Percentiles rank a stretch among this genome's conserved stretches.
These are phyloP conservation scores for Eugnorisma glareosa DNA, from an alignment of 2,888 invertebrate species.

Conservation along the genomic window DNA sequence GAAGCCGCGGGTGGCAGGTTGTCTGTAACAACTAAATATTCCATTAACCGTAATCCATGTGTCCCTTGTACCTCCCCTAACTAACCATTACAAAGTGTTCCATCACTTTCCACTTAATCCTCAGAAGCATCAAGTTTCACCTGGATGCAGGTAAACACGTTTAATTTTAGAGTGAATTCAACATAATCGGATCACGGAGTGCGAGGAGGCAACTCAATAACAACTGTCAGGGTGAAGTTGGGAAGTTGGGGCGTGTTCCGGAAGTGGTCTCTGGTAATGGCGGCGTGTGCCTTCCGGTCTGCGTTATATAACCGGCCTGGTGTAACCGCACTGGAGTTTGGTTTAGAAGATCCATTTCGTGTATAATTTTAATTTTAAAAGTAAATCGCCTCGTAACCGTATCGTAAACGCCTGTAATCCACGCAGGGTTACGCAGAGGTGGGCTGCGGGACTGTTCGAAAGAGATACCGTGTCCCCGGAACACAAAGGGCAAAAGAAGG, in stretches of 20 bases:
- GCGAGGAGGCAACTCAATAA: slow-evolving; percentile 64
- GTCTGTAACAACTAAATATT: background rate
- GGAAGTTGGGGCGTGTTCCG: slow-evolving; percentile 65
- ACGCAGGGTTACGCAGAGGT: too few species aligned
- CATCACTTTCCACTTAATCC: slow-evolving; percentile 17
- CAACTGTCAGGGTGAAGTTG: slow-evolving; percentile 66
- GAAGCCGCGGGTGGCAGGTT: background rate
- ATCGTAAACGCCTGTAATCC: background rate
- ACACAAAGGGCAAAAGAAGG: too few species aligned
- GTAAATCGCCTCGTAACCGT: too few species aligned
- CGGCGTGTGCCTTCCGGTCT: slow-evolving; percentile 62
- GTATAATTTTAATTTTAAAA: background rate
- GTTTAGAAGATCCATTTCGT: slow-evolving; percentile 10
- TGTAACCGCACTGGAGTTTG: background rate
- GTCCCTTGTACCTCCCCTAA: background rate
- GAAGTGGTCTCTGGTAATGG: slow-evolving; percentile 69
- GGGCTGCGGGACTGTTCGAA: too few species aligned
- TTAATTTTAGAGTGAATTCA: slow-evolving; percentile 65
- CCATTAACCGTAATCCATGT: slow-evolving; percentile 6
- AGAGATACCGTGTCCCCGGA: too few species aligned
- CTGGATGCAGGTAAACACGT: slow-evolving; percentile 47
- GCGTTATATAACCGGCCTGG: slow-evolving; percentile 48
- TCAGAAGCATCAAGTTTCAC: slow-evolving; percentile 35
- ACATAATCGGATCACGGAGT: slow-evolving; percentile 64
- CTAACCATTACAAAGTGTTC: slow-evolving; percentile 12